phyloP scores from a whole-genome alignment of 2,113 vertebrate species.

The Engraulis encrasicolus region DNA sequence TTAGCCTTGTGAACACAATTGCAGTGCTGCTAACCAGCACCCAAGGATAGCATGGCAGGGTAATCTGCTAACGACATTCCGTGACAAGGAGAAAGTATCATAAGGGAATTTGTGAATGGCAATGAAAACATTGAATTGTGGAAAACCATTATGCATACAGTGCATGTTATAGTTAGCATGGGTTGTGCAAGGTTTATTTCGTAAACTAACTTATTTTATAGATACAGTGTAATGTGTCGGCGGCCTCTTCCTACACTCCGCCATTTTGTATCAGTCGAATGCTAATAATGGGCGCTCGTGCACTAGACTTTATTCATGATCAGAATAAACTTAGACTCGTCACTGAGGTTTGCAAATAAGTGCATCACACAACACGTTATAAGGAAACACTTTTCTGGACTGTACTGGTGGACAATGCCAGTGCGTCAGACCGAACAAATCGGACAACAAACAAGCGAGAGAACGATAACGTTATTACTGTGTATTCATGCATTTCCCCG shows the following conservation, averaged over 20 bases:
- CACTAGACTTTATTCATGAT: constrained; percentile 79
- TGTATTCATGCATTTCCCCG: constrained; percentile 25
- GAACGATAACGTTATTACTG: constrained; percentile 71
- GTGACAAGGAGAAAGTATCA: constrained; percentile 81
- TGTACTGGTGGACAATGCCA: background rate
- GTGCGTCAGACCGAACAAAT: background rate
- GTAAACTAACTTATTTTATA: constrained; percentile 73
- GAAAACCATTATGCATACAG: constrained; percentile 56
- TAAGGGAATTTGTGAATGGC: constrained; percentile 64
- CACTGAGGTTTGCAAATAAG: constrained; percentile 55
- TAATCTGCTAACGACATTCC: constrained; percentile 73
- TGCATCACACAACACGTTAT: background rate
- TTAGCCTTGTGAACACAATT: constrained; percentile 46
- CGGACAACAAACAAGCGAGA: constrained; percentile 47
- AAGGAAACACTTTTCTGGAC: background rate
- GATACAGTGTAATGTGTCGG: constrained; percentile 82
- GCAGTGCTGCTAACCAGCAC: constrained; percentile 33
- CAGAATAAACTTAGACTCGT: constrained; percentile 66
- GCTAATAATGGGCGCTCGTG: constrained; percentile 85
- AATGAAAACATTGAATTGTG: constrained; percentile 69
- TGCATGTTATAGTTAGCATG: constrained; percentile 43
- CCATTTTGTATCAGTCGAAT: constrained; percentile 83
- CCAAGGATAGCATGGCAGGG: constrained; percentile 44
- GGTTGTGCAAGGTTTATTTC: constrained; percentile 61
- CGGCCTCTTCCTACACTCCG: constrained; percentile 82